These are phyloP conservation scores for Neostethus bicornis DNA, from an alignment of 2,797 vertebrate genomes.

Conservation along the genomic window DNA sequence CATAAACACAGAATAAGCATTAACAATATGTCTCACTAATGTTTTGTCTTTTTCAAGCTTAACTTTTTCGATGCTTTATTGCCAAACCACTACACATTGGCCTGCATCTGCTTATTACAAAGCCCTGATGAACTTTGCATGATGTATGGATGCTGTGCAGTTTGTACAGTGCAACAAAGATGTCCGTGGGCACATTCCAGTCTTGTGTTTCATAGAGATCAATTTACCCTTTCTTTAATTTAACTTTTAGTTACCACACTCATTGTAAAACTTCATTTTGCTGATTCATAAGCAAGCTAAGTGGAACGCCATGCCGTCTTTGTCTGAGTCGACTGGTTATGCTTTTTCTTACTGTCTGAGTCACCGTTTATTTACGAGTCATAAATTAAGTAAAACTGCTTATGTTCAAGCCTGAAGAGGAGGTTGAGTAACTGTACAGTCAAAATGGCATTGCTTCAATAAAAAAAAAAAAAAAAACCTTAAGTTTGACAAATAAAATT, in stretches of 20 bases:
- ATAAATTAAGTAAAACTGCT: conserved; percentile 67
- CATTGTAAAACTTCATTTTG: conserved; percentile 64
- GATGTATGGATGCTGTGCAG: conserved; percentile 32
- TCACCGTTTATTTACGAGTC: conserved; percentile 71
- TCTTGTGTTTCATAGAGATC: conserved; percentile 58
- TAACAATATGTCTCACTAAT: conserved; percentile 44
- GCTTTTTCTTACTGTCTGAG: conserved; percentile 66
- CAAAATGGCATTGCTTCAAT: conserved; percentile 73
- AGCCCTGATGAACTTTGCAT: conserved; percentile 66
- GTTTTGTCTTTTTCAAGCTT: conserved; percentile 49
- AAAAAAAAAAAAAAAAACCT: conserved; percentile 75
- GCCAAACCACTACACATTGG: conserved; percentile 47
- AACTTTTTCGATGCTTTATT: conserved; percentile 45
- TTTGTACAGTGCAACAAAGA: conserved; percentile 49
- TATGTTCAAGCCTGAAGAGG: conserved; percentile 66
- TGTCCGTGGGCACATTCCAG: conserved; percentile 71
- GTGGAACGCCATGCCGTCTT: conserved; percentile 54
- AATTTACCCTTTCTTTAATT: conserved; percentile 61
- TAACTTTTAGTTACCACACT: conserved; percentile 65
- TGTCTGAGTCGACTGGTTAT: conserved; percentile 58
- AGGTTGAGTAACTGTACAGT: conserved; percentile 74
- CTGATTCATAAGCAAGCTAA: conserved; percentile 41
- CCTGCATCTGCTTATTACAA: conserved; percentile 58
- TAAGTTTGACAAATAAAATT: conserved; percentile 84
- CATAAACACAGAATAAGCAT: conserved; percentile 32